Evolutionary conservation across 1,140 invertebrate genomes (phyloP), one percentile per base, ranked within the genome.

Genomic region (Euglossa dilemma): DNA sequence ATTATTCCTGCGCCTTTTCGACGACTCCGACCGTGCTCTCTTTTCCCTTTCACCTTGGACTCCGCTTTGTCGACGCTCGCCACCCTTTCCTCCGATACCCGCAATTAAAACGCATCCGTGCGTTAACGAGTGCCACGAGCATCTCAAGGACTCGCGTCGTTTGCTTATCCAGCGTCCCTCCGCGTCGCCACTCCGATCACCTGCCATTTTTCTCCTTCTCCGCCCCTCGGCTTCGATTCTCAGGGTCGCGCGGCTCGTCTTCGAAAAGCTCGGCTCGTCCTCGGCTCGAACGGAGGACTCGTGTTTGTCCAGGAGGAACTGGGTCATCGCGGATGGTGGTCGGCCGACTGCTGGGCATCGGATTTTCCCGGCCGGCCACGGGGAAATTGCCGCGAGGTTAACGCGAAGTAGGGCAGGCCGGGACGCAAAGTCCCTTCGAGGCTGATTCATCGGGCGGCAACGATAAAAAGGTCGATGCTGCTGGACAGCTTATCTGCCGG

Each of bases 21-120:
- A 83, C 81, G 81, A 83, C 54, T 83, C 52, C 63, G 52, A 67
- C 36, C 23, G 54, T 47, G 56, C 3, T 52, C n/a, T 23, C 56
- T 50, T 77, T 20, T 7, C 0, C 28, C 25, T 25, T 76, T 59
- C 64, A 45, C 59, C 56, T 64, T 72, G 36, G n/a, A 28, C 71
- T 14, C 47, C 56, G 36, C 66, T 74, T 64, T 70, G 59, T 61
- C 36, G 36, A 36, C 36, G 36, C 36, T 36, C 23, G 50, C n/a
- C 14, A 50, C 70, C 50, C 56, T 50, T 16, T 52, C 56, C 25
- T 50, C 43, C 75, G 77, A 80, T 80, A 84, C 59, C 67, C 25
- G 77, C 87, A 85, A 89, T 90, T 90, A 87, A 87, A 89, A 83
- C 69, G 82, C 83, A 85, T 85, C 83, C 73, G 78, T 66, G 69